Percentiles rank a stretch among this genome's conserved stretches.
Conservation (phyloP, 2,113 vertebrate species). For the Malurus cyaneus region DNA sequence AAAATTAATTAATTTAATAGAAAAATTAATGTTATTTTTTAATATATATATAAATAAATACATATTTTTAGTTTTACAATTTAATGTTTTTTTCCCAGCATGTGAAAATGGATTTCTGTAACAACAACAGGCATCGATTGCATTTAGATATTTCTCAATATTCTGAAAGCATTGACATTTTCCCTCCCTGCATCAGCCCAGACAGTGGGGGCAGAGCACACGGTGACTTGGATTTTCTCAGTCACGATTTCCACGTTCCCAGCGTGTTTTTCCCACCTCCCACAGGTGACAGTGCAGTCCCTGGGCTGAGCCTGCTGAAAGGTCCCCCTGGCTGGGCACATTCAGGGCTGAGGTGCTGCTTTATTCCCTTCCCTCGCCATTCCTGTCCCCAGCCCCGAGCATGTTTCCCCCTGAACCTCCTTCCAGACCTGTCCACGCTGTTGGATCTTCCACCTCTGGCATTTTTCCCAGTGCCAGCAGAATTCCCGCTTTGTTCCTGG, state of each 20-base stretch:
- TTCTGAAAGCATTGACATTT: neutral
- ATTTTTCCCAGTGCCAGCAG: accelerated
- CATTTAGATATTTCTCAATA: neutral
- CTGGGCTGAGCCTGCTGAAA: neutral
- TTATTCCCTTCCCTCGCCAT: neutral
- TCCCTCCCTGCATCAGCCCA: neutral
- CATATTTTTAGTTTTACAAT: neutral
- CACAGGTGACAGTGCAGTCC: neutral
- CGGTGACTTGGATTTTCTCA: neutral
- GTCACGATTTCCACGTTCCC: neutral
- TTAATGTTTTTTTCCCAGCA: neutral
- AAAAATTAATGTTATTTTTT: too few relatives aligned
- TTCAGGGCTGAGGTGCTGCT: neutral
- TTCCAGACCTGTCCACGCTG: neutral
- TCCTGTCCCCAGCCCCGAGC: neutral
- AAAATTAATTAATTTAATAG: too few relatives aligned
- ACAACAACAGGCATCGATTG: neutral
- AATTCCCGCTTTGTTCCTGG: accelerated
- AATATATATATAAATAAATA: too few relatives aligned
- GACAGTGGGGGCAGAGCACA: neutral
- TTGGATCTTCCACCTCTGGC: neutral
- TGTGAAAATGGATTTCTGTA: neutral
- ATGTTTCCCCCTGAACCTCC: neutral
- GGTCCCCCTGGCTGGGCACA: accelerated
- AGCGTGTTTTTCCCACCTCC: neutral